phyloP scores from a whole-genome alignment of 2,888 invertebrate genomes.

The Phortica magna region DNA sequence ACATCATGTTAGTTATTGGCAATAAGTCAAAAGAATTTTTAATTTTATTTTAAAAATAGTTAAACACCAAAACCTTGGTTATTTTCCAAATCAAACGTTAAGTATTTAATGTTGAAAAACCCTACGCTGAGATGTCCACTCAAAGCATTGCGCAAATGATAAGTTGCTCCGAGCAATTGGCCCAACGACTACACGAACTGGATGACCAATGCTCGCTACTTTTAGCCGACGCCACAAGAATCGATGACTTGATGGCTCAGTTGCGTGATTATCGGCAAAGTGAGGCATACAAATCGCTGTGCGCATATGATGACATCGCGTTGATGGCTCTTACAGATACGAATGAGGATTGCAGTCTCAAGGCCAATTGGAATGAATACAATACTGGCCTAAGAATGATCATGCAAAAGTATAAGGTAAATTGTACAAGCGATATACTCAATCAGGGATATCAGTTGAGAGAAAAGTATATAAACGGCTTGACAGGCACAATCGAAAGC shows the following conservation, averaged over 20 bases:
- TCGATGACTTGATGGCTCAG: constrained; percentile 43
- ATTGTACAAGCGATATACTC: constrained; percentile 40
- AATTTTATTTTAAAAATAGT: neutral
- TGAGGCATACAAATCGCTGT: constrained; percentile 52
- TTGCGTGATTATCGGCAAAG: constrained; percentile 48
- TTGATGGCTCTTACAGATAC: neutral
- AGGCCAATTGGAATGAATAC: constrained; percentile 39
- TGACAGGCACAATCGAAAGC: constrained; percentile 40
- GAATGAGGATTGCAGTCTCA: neutral
- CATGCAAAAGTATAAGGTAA: constrained; percentile 48
- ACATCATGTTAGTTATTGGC: neutral
- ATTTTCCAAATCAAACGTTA: constrained; percentile 24
- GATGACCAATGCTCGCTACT: constrained; percentile 41
- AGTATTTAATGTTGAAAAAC: neutral
- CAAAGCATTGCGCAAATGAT: constrained; percentile 28
- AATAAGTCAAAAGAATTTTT: constrained; percentile 41
- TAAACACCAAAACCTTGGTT: neutral
- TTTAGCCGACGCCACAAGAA: constrained; percentile 43
- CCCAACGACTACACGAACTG: constrained; percentile 42
- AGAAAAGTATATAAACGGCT: constrained; percentile 40
- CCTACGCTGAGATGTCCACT: neutral
- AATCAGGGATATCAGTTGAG: constrained; percentile 42
- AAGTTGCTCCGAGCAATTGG: constrained; percentile 38
- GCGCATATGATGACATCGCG: constrained; percentile 44
- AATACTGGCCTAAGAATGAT: constrained; percentile 47